Evolutionary conservation across 2,797 vertebrate species (phyloP).

Genomic region (Tachyglossus aculeatus): DNA sequence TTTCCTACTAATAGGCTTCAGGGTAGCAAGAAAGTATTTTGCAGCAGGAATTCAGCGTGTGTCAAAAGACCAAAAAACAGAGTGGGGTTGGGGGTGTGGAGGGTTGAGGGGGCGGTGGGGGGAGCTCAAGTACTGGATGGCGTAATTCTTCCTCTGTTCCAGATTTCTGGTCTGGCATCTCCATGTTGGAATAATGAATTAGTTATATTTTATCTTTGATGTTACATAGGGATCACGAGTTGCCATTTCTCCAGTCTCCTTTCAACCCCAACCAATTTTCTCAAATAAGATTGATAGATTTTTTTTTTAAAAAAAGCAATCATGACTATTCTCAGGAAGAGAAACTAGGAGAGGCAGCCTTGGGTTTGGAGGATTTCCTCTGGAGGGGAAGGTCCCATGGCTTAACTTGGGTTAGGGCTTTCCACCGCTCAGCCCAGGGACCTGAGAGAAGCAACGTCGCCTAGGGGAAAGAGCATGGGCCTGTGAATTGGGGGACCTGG

Average conservation of each 20-base stretch:
- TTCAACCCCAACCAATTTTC: no score
- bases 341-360: no score
- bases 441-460: no score
- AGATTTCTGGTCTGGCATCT: background rate
- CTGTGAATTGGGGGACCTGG: no score
- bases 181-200: background rate
- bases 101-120: no score
- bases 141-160: background rate
- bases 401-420: background rate
- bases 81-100: no score
- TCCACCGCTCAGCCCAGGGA: no score
- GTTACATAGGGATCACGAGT: accelerated
- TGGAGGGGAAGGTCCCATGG: background rate
- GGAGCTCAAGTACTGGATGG: accelerated
- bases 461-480: no score
- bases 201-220: background rate
- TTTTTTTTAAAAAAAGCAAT: background rate
- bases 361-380: no score
- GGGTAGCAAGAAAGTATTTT: slow-evolving; percentile 48
- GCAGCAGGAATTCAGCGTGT: no score
- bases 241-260: background rate
- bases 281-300: background rate
- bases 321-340: no score
- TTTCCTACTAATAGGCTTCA: slow-evolving; percentile 51
- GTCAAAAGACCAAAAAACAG: no score